phyloP scores from a whole-genome alignment of 2,113 vertebrate genomes.

The Cyprinus carpio region DNA sequence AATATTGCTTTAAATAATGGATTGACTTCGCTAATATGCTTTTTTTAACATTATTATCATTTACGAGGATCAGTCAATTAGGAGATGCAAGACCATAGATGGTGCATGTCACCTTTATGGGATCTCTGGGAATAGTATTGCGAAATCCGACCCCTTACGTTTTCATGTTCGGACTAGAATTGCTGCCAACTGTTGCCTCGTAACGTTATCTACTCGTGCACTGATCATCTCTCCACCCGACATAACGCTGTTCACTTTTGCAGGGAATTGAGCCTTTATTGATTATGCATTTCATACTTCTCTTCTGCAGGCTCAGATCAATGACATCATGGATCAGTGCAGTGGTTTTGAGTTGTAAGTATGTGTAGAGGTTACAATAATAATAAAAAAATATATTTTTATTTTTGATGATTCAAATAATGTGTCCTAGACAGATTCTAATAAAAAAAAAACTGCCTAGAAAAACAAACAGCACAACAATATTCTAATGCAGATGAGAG shows the following conservation, averaged over 20 bases:
- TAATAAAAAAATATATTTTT: too few relatives aligned
- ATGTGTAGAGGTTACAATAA: neutral
- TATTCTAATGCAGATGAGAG: neutral
- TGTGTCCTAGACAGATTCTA: neutral
- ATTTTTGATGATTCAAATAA: neutral
- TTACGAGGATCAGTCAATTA: neutral
- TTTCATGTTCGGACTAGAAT: constrained; percentile 16
- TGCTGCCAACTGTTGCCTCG: constrained; percentile 38
- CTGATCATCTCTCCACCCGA: constrained; percentile 9
- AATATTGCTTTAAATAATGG: neutral
- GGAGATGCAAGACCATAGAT: constrained; percentile 21
- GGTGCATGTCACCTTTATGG: constrained; percentile 32
- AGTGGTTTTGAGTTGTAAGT: constrained; percentile 85
- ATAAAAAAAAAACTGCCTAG: neutral
- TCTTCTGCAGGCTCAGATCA: constrained; percentile 82
- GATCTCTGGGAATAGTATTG: constrained; percentile 41
- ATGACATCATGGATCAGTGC: constrained; percentile 95
- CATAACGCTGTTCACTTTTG: neutral
- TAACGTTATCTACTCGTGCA: constrained; percentile 29
- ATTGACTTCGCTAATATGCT: neutral
- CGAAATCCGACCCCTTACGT: constrained; percentile 27
- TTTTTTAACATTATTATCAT: neutral
- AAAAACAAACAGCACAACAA: too few relatives aligned
- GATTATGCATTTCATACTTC: constrained; percentile 48
- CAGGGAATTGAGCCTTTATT: neutral